A percentile compares a stretch with the other conserved stretches of the same genome.
Conservation (phyloP, 2,888 invertebrate species). For the Mesorhabditis belari region DNA sequence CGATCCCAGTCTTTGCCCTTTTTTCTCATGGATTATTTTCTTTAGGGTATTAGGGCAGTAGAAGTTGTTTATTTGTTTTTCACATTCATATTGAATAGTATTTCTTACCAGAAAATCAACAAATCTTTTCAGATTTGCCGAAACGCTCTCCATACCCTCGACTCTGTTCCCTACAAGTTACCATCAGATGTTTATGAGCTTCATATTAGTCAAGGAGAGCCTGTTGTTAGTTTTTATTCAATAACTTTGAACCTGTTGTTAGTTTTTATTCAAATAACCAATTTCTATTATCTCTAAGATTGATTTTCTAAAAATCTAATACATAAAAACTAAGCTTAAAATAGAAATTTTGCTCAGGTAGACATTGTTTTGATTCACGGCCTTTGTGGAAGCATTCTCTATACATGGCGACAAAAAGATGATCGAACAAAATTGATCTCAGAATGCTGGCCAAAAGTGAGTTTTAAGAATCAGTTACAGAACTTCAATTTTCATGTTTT, state of each 20-base stretch:
- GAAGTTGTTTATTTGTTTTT: no score
- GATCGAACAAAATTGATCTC: constrained; percentile 21
- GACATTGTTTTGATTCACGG: constrained; percentile 49
- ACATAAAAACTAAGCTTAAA: not conserved
- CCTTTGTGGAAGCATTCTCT: constrained; percentile 38
- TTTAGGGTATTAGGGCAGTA: not conserved
- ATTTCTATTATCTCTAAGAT: constrained; percentile 2
- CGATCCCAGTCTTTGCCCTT: not conserved
- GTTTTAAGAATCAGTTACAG: not conserved
- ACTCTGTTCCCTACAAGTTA: constrained; percentile 17
- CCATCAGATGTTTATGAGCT: constrained; percentile 42
- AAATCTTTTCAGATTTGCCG: constrained; percentile 26
- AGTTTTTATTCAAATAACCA: constrained; percentile 15
- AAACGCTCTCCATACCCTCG: constrained; percentile 33
- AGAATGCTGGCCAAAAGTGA: constrained; percentile 45
- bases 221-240: constrained; percentile 9
- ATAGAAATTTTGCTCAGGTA: constrained; percentile 11
- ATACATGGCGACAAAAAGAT: constrained; percentile 48
- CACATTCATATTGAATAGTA: no score
- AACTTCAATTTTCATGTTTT: not conserved
- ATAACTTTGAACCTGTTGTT: not conserved
- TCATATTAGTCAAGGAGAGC: constrained; percentile 20
- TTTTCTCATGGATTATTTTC: not conserved
- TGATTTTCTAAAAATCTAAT: not conserved
- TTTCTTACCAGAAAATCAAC: not conserved